Evolutionary conservation across 1,140 invertebrate species (phyloP).

Genomic region (Drosophila yakuba): DNA sequence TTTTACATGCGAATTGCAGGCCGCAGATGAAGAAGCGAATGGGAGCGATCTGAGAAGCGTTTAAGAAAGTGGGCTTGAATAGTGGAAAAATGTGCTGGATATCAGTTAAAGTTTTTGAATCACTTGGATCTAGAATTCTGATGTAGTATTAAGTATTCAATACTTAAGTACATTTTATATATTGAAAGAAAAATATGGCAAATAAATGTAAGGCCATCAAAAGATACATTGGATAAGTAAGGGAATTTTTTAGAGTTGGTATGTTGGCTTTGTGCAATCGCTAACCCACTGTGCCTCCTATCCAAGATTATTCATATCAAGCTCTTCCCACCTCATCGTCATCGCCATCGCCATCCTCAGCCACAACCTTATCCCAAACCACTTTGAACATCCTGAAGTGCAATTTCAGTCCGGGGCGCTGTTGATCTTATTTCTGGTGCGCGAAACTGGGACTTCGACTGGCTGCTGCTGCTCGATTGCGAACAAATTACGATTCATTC

Average conservation of each 20-base stretch:
- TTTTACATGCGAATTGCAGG: slow-evolving; percentile 51
- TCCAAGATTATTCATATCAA: slow-evolving; percentile 26
- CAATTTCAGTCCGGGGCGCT: slow-evolving; percentile 31
- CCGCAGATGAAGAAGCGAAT: slow-evolving; percentile 42
- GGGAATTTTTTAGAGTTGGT: neutral
- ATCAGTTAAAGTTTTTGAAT: too few species aligned
- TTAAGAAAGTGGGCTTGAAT: slow-evolving; percentile 29
- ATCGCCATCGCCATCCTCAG: neutral
- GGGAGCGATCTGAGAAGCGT: slow-evolving; percentile 18
- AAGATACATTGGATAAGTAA: neutral
- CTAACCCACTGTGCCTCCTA: slow-evolving; percentile 1
- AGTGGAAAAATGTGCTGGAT: neutral
- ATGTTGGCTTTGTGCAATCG: too few species aligned
- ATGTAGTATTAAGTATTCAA: neutral
- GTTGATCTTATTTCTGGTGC: slow-evolving; percentile 41
- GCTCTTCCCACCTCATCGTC: slow-evolving; percentile 32
- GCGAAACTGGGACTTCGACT: slow-evolving; percentile 29
- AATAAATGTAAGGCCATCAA: too few species aligned
- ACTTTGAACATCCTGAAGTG: slow-evolving; percentile 31
- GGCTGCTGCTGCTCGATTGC: slow-evolving; percentile 46
- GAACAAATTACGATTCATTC: slow-evolving; percentile 80
- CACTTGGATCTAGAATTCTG: too few species aligned
- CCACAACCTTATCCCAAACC: slow-evolving; percentile 16
- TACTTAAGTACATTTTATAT: too few species aligned
- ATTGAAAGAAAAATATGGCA: too few species aligned